A percentile compares a stretch with the other conserved stretches of the same genome.
phyloP scores from a whole-genome alignment of 2,888 invertebrate genomes.

The Xestoiulus laeticollis region DNA sequence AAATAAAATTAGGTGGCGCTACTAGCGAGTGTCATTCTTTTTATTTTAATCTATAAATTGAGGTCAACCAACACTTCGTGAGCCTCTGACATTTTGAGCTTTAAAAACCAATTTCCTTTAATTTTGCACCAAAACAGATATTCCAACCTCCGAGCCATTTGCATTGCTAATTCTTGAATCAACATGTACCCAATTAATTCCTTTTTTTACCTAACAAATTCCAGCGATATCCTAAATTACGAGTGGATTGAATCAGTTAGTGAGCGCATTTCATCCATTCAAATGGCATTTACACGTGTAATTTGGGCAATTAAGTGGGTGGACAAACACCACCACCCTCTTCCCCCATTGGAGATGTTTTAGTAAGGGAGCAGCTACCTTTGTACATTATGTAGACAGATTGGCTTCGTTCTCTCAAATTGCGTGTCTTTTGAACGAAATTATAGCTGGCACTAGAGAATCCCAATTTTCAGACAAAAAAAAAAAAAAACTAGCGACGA shows the following conservation, averaged over 20 bases:
- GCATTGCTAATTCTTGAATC: slow-evolving; percentile 37
- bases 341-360: not conserved
- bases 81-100: not conserved
- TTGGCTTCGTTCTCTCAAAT: slow-evolving; percentile 24
- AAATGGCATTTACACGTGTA: slow-evolving; percentile 34
- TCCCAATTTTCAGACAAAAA: not conserved
- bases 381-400: not conserved
- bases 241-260: slow-evolving; percentile 6
- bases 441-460: not conserved
- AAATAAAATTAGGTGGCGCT: too few relatives aligned
- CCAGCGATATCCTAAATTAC: not conserved
- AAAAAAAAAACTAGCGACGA: not conserved
- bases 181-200: slow-evolving; percentile 12
- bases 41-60: not conserved
- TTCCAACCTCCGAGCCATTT: not conserved
- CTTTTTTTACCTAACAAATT: not conserved
- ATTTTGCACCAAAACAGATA: not conserved
- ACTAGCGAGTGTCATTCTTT: too few relatives aligned
- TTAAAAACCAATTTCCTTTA: not conserved
- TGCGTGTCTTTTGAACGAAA: not conserved
- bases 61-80: not conserved
- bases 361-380: not conserved
- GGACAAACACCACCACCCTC: not conserved
- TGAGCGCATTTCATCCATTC: not conserved
- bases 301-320: slow-evolving; percentile 13